Base-by-base conservation (phyloP, 2,797 vertebrate species). In the Rhinella marina region DNA sequence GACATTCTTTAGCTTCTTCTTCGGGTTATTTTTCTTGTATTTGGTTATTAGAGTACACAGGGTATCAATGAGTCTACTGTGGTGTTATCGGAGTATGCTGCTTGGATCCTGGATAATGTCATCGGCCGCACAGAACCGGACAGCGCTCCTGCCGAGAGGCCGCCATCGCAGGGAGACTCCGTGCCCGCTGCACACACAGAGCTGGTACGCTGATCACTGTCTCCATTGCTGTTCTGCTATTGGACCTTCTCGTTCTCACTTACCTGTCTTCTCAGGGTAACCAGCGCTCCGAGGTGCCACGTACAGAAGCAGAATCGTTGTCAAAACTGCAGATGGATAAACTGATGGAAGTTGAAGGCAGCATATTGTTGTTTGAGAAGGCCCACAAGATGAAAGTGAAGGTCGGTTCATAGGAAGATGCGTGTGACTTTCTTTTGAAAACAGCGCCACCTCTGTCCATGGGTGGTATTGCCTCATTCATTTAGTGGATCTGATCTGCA, bases 331-430 rank as follows among this genome's bases (percentile, higher is more conserved):
- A 94, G 52, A 96, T 96, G 0, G 95, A 96, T 4, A 96, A 94
- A 93, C 94, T 94, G 12, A 94, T 95, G 16, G 94, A 94, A 90
- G 96, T 95, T 0, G 96, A 97, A 21, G 97, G 97, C 21, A 95
- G 93, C 86, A 98, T 99, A 84, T 92, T 93, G 52, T 92, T 95
- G 90, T 97, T 96, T 3, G 96, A 98, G 83, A 92, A 97, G 90
- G 91, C 95, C 0, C 94, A 96, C 88, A 94, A 93, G 25, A 90
- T 95, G 91, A 97, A 95, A 93, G 96, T 96, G 80, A 95, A 96
- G 93, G 98, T 99, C 87, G 89, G 93, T 19, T 11, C n/a, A 2
- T 27, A 54, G 1, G 27, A 57, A 72, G 50, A 23, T 9, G 3
- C 3, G 50, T 57, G 29, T 6, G 19, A 21, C 2, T 32, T 62